phyloP scores from a whole-genome alignment of 1,140 invertebrate species.

The Caenorhabditis tropicalis region DNA sequence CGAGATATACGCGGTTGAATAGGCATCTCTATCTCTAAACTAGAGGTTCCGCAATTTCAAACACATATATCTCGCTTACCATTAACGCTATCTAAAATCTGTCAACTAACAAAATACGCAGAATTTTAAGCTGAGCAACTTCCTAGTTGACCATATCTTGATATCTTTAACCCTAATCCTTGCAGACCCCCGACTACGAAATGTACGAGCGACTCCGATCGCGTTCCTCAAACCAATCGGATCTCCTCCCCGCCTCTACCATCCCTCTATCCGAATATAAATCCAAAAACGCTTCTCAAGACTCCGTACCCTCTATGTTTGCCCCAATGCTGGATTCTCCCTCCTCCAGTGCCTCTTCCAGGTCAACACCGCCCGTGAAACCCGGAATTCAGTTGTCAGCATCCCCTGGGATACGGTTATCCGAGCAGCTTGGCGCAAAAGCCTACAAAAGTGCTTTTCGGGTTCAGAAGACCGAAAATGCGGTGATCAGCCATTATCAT shows the following conservation, averaged over 20 bases:
- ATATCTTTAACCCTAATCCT: no score
- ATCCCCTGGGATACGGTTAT: background rate
- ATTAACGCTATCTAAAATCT: no score
- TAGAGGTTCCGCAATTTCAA: no score
- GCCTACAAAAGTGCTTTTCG: constrained; percentile 9
- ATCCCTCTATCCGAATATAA: constrained; percentile 27
- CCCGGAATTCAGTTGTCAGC: background rate
- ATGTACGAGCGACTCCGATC: constrained; percentile 29
- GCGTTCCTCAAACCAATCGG: background rate
- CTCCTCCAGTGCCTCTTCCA: background rate
- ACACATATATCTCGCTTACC: no score
- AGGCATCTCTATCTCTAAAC: no score
- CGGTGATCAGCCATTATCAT: constrained; percentile 24
- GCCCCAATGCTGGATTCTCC: constrained; percentile 17
- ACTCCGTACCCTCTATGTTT: constrained; percentile 8
- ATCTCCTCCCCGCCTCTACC: background rate
- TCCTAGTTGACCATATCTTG: no score
- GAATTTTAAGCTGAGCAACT: no score
- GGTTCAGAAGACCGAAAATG: constrained; percentile 22
- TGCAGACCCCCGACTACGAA: constrained; percentile 12
- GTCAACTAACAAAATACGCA: no score
- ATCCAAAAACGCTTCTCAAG: constrained; percentile 9
- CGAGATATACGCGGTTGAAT: no score
- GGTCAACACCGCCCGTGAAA: background rate
- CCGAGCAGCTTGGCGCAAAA: background rate